These are phyloP conservation scores for Timandra comae DNA, from an alignment of 2,888 invertebrate genomes.

Conservation along the genomic window DNA sequence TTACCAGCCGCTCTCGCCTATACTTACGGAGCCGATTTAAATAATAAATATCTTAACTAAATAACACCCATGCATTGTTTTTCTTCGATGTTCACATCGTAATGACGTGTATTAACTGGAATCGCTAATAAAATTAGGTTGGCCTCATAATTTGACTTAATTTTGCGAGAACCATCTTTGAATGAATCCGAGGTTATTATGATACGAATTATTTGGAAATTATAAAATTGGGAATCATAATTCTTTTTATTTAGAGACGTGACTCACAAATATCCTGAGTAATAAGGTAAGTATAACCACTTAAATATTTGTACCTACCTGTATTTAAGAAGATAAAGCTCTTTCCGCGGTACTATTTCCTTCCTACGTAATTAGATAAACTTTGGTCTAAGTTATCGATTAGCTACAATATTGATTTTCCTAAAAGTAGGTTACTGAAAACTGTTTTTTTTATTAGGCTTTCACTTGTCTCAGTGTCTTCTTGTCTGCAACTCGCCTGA, in stretches of 20 bases:
- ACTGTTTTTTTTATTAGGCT: too few species aligned
- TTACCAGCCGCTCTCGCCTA: slow-evolving; percentile 64
- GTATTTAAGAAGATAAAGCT: too few species aligned
- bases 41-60: slow-evolving; percentile 75
- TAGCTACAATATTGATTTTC: too few species aligned
- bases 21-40: slow-evolving; percentile 72
- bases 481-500: too few species aligned
- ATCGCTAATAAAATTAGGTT: slow-evolving; percentile 72
- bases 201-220: slow-evolving; percentile 38
- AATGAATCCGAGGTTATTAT: slow-evolving; percentile 50
- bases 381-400: too few species aligned
- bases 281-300: too few species aligned
- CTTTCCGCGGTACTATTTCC: too few species aligned
- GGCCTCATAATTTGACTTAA: slow-evolving; percentile 63
- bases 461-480: too few species aligned
- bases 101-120: slow-evolving; percentile 66
- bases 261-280: too few species aligned
- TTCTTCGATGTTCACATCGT: slow-evolving; percentile 45
- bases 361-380: too few species aligned
- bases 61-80: slow-evolving; percentile 69
- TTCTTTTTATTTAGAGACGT: neutral
- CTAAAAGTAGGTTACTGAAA: too few species aligned
- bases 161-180: slow-evolving; percentile 61
- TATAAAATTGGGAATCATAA: slow-evolving; percentile 31
- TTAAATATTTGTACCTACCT: too few species aligned